A percentile compares a stretch with the other conserved stretches of the same genome.
phyloP scores from a whole-genome alignment of 2,888 invertebrate genomes.

The Cryptosula pallasiana region DNA sequence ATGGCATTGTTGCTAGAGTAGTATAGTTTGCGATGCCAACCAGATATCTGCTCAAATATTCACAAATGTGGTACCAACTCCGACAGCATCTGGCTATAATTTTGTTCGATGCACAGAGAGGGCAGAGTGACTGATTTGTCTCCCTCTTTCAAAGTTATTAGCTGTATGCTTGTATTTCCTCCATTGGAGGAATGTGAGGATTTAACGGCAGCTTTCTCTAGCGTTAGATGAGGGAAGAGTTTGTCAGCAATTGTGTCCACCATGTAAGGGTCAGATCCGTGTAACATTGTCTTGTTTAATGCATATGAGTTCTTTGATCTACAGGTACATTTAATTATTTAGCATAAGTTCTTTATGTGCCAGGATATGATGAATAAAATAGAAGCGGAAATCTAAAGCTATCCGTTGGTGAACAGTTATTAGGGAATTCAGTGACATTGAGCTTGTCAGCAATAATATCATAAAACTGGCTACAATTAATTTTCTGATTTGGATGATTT shows the following conservation, averaged over 20 bases:
- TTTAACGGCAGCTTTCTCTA: slow-evolving; percentile 34
- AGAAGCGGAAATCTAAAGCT: too few species aligned
- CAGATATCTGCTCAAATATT: too few species aligned
- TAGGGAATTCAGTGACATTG: too few species aligned
- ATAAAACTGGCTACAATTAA: too few species aligned
- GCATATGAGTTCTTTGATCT: slow-evolving; percentile 33
- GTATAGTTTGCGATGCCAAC: too few species aligned
- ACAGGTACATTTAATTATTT: slow-evolving; percentile 25
- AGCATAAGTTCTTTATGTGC: too few species aligned
- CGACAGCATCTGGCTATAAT: slow-evolving; percentile 57
- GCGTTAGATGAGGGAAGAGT: slow-evolving; percentile 50
- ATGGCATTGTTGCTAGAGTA: too few species aligned
- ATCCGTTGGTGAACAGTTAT: too few species aligned
- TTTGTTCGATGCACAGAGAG: slow-evolving; percentile 54
- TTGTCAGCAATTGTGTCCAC: slow-evolving; percentile 52
- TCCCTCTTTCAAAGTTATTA: slow-evolving; percentile 49
- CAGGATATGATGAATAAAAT: too few species aligned
- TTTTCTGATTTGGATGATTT: too few species aligned
- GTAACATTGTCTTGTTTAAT: slow-evolving; percentile 32
- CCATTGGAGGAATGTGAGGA: slow-evolving; percentile 28
- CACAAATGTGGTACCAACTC: slow-evolving; percentile 56
- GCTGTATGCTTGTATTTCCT: slow-evolving; percentile 39
- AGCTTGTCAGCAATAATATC: too few species aligned
- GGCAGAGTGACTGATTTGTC: slow-evolving; percentile 54
- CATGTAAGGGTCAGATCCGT: slow-evolving; percentile 57